Percentiles rank a stretch among this genome's conserved stretches.
Conservation (phyloP, 2,888 invertebrate species). For the Didymodactylos carnosus region DNA sequence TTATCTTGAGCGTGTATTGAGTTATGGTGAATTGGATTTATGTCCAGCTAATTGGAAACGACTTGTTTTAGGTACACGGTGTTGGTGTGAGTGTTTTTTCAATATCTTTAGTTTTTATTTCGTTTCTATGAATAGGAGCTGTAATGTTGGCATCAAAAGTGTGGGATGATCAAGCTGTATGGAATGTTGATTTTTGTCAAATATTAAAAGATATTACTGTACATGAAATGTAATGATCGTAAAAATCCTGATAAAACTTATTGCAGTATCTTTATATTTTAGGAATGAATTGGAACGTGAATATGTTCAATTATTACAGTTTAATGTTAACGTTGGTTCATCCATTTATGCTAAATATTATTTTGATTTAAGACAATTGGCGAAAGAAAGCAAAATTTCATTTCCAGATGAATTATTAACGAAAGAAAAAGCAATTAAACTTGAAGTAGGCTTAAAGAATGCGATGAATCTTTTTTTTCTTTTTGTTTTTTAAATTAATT, state of each 20-base stretch:
- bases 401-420: conserved; percentile 60
- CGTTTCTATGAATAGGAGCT: conserved; percentile 51
- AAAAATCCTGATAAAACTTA: not conserved
- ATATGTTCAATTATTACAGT: conserved; percentile 90
- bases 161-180: conserved; percentile 99
- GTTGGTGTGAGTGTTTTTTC: too few species aligned
- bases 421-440: conserved; percentile 80
- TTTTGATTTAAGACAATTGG: conserved; percentile 66
- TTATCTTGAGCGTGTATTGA: conserved; percentile 51
- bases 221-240: conserved; percentile 50
- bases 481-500: too few species aligned
- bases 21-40: conserved; percentile 91
- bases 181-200: conserved; percentile 99
- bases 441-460: too few species aligned
- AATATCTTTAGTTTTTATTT: too few species aligned
- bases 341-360: conserved; percentile 99
- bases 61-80: conserved; percentile 62
- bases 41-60: conserved; percentile 94
- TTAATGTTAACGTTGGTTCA: conserved; percentile 97
- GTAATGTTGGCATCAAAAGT: conserved; percentile 92
- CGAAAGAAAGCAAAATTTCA: conserved; percentile 76
- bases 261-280: conserved; percentile 16
- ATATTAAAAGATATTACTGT: conserved; percentile 92
- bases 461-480: too few species aligned
- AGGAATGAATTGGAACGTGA: conserved; percentile 93